phyloP scores from a whole-genome alignment of 2,113 vertebrate genomes.

The Corapipo altera region DNA sequence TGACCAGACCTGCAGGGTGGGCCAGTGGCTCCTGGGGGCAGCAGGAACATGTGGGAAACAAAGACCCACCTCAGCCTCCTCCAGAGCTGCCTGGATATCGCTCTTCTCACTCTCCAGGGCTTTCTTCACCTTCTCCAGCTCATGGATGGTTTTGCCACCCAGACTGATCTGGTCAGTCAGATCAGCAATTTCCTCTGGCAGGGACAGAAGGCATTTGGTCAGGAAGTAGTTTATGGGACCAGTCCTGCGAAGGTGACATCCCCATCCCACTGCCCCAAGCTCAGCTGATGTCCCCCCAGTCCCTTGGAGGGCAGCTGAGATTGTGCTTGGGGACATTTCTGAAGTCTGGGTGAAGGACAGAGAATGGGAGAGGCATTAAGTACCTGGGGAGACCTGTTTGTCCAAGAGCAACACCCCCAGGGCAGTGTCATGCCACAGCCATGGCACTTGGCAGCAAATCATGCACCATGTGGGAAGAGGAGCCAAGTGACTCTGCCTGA shows the following conservation, averaged over 20 bases:
- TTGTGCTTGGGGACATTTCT: not conserved
- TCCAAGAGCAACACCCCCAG: not conserved
- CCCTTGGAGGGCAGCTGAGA: not conserved
- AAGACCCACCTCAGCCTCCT: constrained; percentile 87
- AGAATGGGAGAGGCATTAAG: not conserved
- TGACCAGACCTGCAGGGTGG: not conserved
- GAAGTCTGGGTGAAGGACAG: not conserved
- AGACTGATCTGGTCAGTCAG: constrained; percentile 90
- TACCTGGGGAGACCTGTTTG: not conserved
- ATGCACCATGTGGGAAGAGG: too few relatives aligned
- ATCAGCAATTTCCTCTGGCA: constrained; percentile 89
- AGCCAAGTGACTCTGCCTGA: not conserved
- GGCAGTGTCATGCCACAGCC: not conserved
- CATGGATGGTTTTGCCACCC: constrained; percentile 87
- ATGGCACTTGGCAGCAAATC: rapidly evolving
- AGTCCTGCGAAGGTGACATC: rapidly evolving
- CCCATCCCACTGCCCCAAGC: not conserved
- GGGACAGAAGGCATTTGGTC: not conserved
- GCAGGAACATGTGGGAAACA: not conserved
- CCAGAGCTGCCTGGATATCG: constrained; percentile 89
- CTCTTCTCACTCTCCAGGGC: constrained; percentile 86
- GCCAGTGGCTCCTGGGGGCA: not conserved
- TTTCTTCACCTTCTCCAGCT: constrained; percentile 95
- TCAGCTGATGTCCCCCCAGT: not conserved
- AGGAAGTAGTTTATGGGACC: not conserved